Evolutionary conservation across 2,113 vertebrate genomes (phyloP).

Genomic region (Diadophis punctatus): DNA sequence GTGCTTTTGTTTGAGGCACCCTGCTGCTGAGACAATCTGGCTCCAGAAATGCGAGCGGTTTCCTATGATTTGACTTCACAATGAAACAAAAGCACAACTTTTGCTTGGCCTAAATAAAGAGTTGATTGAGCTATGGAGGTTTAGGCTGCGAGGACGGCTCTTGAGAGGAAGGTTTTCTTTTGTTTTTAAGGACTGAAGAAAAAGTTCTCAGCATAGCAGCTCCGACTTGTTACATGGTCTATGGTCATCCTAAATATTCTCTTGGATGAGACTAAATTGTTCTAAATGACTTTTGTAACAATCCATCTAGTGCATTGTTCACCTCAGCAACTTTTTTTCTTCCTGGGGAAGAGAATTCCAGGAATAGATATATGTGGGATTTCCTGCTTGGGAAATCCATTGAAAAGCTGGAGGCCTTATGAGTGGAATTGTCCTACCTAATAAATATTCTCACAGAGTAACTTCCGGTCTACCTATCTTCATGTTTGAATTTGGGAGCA

Average conservation of each 20-base stretch:
- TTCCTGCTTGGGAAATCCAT: not conserved
- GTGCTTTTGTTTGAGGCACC: conserved; percentile 27
- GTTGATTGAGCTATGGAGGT: not conserved
- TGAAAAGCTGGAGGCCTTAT: not conserved
- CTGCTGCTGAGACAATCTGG: conserved; percentile 39
- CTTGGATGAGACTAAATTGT: not conserved
- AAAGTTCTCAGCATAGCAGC: not conserved
- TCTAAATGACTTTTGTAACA: not conserved
- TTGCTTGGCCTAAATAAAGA: not conserved
- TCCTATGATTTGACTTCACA: conserved; percentile 50
- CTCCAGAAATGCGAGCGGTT: conserved; percentile 49
- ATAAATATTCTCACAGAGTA: not conserved
- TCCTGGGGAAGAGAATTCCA: conserved; percentile 21
- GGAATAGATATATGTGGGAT: conserved; percentile 5
- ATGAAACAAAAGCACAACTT: not conserved
- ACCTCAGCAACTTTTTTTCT: not conserved
- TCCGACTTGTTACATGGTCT: not conserved
- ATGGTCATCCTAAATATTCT: not conserved
- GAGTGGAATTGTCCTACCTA: not conserved
- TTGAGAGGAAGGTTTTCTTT: not conserved
- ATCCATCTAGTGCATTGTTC: conserved; percentile 4
- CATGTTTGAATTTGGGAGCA: not conserved
- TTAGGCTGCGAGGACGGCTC: rapidly evolving
- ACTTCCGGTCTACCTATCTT: not conserved
- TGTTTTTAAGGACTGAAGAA: not conserved